phyloP scores from a whole-genome alignment of 2,113 vertebrate genomes.

The Oncorhynchus tshawytscha region DNA sequence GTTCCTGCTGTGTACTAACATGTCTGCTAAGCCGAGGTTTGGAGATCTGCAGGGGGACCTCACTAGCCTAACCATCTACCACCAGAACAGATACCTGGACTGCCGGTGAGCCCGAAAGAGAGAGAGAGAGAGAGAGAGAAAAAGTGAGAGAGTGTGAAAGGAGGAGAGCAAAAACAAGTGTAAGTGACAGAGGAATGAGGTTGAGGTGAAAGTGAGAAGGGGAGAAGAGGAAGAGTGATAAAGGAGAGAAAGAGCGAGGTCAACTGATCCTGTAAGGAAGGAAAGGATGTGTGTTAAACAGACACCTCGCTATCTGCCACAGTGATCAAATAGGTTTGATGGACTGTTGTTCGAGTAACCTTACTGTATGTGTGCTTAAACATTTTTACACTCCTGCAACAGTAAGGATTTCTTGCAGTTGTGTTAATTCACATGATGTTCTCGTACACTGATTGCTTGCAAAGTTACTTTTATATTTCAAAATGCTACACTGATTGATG shows the following conservation, averaged over 20 bases:
- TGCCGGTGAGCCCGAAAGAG: conserved; percentile 79
- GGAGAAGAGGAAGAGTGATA: neutral
- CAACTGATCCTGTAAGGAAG: neutral
- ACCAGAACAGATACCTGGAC: conserved; percentile 93
- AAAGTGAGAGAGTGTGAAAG: neutral
- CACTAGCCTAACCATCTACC: conserved; percentile 89
- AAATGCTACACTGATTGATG: no score
- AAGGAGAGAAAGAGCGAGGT: neutral
- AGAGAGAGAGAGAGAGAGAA: neutral
- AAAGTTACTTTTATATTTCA: no score
- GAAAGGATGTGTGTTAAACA: no score
- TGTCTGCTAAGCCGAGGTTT: conserved; percentile 81
- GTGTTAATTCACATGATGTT: no score
- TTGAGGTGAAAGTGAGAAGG: neutral
- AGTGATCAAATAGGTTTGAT: no score
- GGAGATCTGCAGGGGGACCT: conserved; percentile 88
- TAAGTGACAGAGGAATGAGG: no score
- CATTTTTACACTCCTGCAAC: no score
- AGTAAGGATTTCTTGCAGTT: no score
- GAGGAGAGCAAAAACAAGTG: no score
- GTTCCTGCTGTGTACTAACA: conserved; percentile 90
- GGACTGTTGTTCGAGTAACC: no score
- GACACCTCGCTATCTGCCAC: neutral
- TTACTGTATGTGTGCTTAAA: no score
- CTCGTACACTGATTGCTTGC: no score